Evolutionary conservation across 2,888 invertebrate species (phyloP).

Genomic region (Scaeva pyrastri): DNA sequence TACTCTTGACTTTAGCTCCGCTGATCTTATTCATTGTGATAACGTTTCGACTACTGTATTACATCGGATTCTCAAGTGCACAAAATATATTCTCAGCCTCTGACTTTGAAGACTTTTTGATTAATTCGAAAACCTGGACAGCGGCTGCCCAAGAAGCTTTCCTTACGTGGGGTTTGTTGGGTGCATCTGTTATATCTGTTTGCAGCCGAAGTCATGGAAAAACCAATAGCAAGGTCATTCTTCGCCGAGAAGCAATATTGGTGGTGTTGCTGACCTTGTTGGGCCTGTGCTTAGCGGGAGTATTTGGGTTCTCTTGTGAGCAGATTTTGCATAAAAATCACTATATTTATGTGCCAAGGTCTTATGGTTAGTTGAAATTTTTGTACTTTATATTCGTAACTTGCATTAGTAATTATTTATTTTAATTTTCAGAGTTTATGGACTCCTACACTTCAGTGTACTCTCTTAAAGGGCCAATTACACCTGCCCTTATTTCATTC

Average conservation of each 20-base stretch:
- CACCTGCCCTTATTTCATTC: constrained; percentile 86
- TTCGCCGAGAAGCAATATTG: constrained; percentile 87
- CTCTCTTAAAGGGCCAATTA: constrained; percentile 86
- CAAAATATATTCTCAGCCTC: constrained; percentile 91
- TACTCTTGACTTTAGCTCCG: constrained; percentile 91
- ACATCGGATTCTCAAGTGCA: constrained; percentile 79
- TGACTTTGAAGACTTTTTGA: constrained; percentile 93
- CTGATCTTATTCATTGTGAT: constrained; percentile 87
- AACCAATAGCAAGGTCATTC: constrained; percentile 78
- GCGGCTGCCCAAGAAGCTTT: constrained; percentile 95
- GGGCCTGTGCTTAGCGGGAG: constrained; percentile 90
- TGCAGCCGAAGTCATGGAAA: constrained; percentile 80
- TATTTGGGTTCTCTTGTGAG: constrained; percentile 92
- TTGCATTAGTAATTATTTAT: constrained; percentile 2
- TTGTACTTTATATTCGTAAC: too few species aligned
- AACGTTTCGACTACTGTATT: constrained; percentile 80
- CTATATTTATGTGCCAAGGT: constrained; percentile 91
- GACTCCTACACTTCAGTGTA: constrained; percentile 90
- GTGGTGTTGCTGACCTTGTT: constrained; percentile 90
- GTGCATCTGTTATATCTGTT: constrained; percentile 82
- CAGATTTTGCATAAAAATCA: constrained; percentile 90
- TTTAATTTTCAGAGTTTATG: constrained; percentile 87
- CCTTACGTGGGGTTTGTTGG: constrained; percentile 90
- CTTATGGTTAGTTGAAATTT: constrained; percentile 89
- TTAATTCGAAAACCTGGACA: constrained; percentile 93